Evolutionary conservation across 2,113 vertebrate genomes (phyloP), one percentile per base, ranked within the genome.

Genomic region (Lycaon pictus): DNA sequence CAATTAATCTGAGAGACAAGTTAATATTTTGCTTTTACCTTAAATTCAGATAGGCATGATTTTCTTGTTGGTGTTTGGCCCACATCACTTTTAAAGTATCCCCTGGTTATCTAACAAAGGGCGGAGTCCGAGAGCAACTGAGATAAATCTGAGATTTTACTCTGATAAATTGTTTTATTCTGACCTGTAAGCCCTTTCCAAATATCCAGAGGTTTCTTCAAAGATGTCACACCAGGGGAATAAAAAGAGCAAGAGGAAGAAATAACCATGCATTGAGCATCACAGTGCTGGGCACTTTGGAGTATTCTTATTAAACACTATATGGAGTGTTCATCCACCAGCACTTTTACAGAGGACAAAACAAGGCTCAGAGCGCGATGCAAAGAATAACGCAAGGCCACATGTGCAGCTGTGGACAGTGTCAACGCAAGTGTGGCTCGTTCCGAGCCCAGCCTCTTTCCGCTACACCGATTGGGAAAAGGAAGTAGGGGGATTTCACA

Each of bases 261-360:
- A 20, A 25, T 12, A 3, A 48, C 69, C 27, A 4, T 37, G 4
- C 4, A 51, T 0, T 5, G 12, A 55, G 82, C 19, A 22, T 65
- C 25, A 1, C 9, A 0, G 35, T 3, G 32, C 29, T 12, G 15
- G 43, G 32, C 0, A 37, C 32, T 58, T 2, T 5, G 6, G 4
- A 17, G 60, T 1, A 0, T 22, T 90, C 81, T 63, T 51, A 37
- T 7, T 58, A 80, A 72, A 35, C 1, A 48, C 13, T 48, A n/a
- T 3, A 0, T 32, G 48, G 88, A 16, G n/a, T 32, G 53, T 5
- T 43, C 51, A 13, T 20, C 55, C 7, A 37, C 82, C 43, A 23
- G 11, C 4, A 32, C 19, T 29, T 51, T 62, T 37, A 56, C 0
- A 7, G 53, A 55, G 72, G 63, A 62, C 12, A 55, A 13, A 71